A percentile compares a stretch with the other conserved stretches of the same genome.
phyloP scores from a whole-genome alignment of 2,888 invertebrate genomes.

The Stomorhina lunata region DNA sequence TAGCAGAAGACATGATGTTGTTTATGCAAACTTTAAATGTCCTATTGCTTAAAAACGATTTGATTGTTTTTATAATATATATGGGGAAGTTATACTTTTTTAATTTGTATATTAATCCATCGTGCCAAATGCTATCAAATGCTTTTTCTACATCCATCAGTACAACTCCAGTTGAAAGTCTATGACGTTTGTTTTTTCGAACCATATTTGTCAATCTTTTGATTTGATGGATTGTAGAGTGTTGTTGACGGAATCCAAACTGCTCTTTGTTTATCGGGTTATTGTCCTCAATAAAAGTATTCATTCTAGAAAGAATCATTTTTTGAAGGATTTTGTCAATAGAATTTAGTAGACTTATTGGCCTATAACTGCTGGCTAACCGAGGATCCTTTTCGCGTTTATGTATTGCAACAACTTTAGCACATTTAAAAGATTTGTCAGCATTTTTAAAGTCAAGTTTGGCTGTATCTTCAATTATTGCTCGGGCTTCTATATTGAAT shows the following conservation, averaged over 20 bases:
- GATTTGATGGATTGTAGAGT: not conserved
- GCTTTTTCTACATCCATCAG: slow-evolving; percentile 3
- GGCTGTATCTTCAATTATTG: not conserved
- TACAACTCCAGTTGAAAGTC: not conserved
- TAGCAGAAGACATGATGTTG: not conserved
- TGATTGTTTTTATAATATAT: slow-evolving; percentile 3
- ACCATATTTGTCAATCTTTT: not conserved
- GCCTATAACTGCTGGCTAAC: not conserved
- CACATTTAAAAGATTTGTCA: not conserved
- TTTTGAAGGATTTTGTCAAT: not conserved
- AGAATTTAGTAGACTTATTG: not conserved
- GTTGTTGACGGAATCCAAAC: too few species aligned
- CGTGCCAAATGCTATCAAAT: slow-evolving; percentile 3
- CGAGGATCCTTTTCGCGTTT: not conserved
- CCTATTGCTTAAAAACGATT: not conserved
- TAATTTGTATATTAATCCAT: not conserved
- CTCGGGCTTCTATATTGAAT: not conserved
- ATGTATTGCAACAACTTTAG: not conserved
- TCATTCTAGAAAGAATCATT: not conserved
- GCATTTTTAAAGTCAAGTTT: not conserved
- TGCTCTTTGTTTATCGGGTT: not conserved
- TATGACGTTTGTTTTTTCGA: not conserved
- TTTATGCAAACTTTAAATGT: not conserved
- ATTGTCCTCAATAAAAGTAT: not conserved
- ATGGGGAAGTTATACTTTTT: not conserved